Percentiles rank a stretch among this genome's conserved stretches.
Conservation (phyloP, 2,888 invertebrate species). For the Opisthograptis luteolata region DNA sequence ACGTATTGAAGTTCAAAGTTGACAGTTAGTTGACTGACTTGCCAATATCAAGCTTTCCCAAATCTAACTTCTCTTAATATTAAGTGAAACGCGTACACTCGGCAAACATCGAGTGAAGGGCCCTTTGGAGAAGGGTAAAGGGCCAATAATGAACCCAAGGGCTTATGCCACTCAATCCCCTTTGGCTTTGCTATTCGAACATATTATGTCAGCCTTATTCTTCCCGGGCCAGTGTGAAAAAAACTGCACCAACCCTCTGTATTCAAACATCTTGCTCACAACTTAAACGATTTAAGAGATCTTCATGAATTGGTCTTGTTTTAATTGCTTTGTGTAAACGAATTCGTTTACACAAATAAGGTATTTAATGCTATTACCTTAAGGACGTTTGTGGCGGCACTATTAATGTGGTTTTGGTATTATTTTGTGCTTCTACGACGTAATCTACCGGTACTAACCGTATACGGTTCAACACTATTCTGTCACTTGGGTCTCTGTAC, state of each 20-base stretch:
- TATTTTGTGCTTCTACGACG: background rate
- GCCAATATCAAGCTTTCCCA: slow-evolving; percentile 30
- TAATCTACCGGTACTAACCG: no score
- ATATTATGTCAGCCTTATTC: slow-evolving; percentile 74
- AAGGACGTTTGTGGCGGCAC: slow-evolving; percentile 17
- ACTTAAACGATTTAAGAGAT: slow-evolving; percentile 24
- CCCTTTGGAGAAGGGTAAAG: slow-evolving; percentile 63
- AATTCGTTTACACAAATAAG: slow-evolving; percentile 19
- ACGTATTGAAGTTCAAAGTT: slow-evolving; percentile 11
- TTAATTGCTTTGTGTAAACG: slow-evolving; percentile 39
- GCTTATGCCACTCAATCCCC: slow-evolving; percentile 78
- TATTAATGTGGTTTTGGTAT: slow-evolving; percentile 2
- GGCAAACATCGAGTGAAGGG: slow-evolving; percentile 65
- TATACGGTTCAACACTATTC: background rate
- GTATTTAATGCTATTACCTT: slow-evolving; percentile 19
- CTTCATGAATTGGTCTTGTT: slow-evolving; percentile 29
- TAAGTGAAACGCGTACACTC: slow-evolving; percentile 55
- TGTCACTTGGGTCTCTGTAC: background rate
- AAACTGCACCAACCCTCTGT: slow-evolving; percentile 43
- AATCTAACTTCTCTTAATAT: slow-evolving; percentile 31
- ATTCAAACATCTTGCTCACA: slow-evolving; percentile 6
- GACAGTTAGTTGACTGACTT: background rate
- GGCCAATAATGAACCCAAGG: slow-evolving; percentile 76
- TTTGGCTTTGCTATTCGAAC: slow-evolving; percentile 65
- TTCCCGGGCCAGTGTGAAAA: slow-evolving; percentile 46